Conservation (phyloP, 2,888 invertebrate species). For the Chromoteleia sp. region DNA sequence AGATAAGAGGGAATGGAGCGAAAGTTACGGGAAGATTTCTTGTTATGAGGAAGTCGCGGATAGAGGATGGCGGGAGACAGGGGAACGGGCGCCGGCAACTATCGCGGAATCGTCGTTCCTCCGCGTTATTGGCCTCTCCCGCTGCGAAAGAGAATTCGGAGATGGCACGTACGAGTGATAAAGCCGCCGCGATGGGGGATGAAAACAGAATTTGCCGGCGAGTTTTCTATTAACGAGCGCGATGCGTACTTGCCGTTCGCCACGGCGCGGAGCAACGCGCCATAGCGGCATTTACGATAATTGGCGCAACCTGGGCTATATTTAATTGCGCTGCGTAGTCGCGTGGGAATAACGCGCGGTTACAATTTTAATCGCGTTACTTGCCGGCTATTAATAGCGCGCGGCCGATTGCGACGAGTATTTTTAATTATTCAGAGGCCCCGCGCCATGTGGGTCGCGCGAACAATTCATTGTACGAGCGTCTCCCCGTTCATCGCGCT, state of each 20-base stretch:
- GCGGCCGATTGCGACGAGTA: slow-evolving; percentile 7
- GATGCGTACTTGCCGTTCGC: slow-evolving; percentile 47
- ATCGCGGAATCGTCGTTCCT: slow-evolving; percentile 32
- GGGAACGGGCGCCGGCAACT: slow-evolving; percentile 27
- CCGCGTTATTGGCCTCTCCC: slow-evolving; percentile 34
- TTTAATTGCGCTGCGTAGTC: slow-evolving; percentile 29
- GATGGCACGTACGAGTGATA: slow-evolving; percentile 60
- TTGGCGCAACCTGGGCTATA: slow-evolving; percentile 38
- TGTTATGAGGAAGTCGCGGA: slow-evolving; percentile 40
- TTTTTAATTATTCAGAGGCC: slow-evolving; percentile 41
- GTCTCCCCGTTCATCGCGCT: slow-evolving; percentile 21
- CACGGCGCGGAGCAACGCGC: slow-evolving; percentile 17
- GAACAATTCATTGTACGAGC: slow-evolving; percentile 29
- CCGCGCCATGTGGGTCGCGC: slow-evolving; percentile 24
- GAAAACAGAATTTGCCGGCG: slow-evolving; percentile 60
- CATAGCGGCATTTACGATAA: slow-evolving; percentile 41
- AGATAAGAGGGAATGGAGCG: slow-evolving; percentile 25
- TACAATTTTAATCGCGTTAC: slow-evolving; percentile 48
- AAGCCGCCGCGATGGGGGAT: slow-evolving; percentile 42
- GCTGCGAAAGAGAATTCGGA: slow-evolving; percentile 27
- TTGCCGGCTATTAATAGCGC: slow-evolving; percentile 38
- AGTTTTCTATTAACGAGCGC: slow-evolving; percentile 61
- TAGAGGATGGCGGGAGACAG: not conserved
- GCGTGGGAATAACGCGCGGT: slow-evolving; percentile 40
- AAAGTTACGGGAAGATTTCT: slow-evolving; percentile 63